Evolutionary conservation across 2,888 invertebrate species (phyloP), one percentile per base, ranked within the genome.

Genomic region (Pristionchus fissidentatus): DNA sequence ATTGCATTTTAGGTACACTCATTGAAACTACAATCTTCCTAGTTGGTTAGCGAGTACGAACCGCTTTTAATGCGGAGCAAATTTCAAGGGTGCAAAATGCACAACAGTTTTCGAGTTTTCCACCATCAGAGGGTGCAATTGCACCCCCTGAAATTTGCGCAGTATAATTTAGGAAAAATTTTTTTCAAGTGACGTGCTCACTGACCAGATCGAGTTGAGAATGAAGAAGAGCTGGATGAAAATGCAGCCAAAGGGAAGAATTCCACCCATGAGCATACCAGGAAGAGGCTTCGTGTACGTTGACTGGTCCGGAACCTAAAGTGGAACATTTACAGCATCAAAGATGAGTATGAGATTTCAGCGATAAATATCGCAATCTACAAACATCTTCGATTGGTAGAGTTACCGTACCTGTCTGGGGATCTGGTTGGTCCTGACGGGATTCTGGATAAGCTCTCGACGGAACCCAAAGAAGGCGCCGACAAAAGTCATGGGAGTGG

Each of bases 191-290:
- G 35, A 35, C 15, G 35, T 62, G 10, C 10, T n/a, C 29, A 73
- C 87, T 73, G n/a, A 97, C 98, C 99, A 99, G 85, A 99, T 95
- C 85, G 97, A 97, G 94, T 97, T 99, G 86, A 99, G 95, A 89
- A 99, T 99, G 93, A 99, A 99, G 94, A 98, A 99, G 41, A 99
- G 95, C 93, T 99, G 98, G 91, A 99, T 98, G 93, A 99, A 99
- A 93, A 97, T 97, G 93, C 97, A 97, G 60, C 97, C 98, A 93
- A 99, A 99, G 1, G 99, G 99, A 90, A 99, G 93, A 78, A 99
- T 97, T 60, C 99, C 88, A 10, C 98, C 98, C 98, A 99, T 98
- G 78, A 98, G 94, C 88, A 97, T 96, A 79, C 97, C 98, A 29
- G 98, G 98, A 84, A 98, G 94, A 0, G 98, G 93, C 85, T 93